Evolutionary conservation across 2,113 vertebrate species (phyloP), one percentile per base, ranked within the genome.

Genomic region (Collichthys lucidus): DNA sequence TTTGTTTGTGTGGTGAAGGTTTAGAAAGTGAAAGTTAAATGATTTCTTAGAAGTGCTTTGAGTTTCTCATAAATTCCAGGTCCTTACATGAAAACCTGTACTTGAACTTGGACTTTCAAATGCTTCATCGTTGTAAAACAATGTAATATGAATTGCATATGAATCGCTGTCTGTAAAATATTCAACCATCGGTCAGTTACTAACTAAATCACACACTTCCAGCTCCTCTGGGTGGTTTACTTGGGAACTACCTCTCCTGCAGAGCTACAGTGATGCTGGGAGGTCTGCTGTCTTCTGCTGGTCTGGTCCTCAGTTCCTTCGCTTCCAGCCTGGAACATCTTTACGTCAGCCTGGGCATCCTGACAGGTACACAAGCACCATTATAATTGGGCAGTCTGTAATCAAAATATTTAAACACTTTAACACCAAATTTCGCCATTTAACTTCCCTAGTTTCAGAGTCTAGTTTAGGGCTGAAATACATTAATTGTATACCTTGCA

Each of bases 211-310:
- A 24, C 5, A 4, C 16, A 62, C 78, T 52, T 81, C 5, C 94
- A 99, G 98, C 97, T 71, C 98, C 98, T 0, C 94, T 99, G 57
- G 97, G 97, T 70, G 97, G 97, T 93, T 95, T 97, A 77, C 95
- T 99, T 72, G 97, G 95, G 73, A 97, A 96, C 93, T 96, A 93
- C 5, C 87, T 98, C 16, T 98, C 98, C 86, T 97, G 96, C 85
- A 95, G 97, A 95, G 93, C 91, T 71, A 96, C 97, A 42, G 96
- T 99, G 91, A 97, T 98, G 72, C 89, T 97, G 35, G 98, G 98
- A 85, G 98, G 98, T 70, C 80, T 98, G 66, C 94, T 99, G 78
- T 96, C 98, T 4, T 96, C 97, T 69, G 78, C 92, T 49, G 98
- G 97, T 74, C 94, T 99, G 80, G 91, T 98, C 89, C 19, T 99